Base-by-base conservation (phyloP, 2,797 vertebrate genomes). In the Danionella dracula region DNA sequence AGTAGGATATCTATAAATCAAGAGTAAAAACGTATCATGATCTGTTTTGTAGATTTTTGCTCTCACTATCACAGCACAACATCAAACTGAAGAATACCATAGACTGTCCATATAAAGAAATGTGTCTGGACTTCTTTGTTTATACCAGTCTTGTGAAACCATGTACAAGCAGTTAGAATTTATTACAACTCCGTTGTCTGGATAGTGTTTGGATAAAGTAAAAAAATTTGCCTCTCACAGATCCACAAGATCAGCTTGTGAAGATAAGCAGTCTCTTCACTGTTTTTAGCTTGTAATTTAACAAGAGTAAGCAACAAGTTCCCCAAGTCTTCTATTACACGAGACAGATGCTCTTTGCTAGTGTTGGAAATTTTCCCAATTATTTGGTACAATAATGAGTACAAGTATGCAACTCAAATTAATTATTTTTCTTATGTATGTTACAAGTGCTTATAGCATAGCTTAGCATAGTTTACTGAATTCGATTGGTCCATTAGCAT, bases 171-270 rank as follows among this genome's bases (percentile, higher is more conserved):
- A 37, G 19, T 15, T 29, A 45, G 54, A 34, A 5, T 12, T 11
- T 27, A 27, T 55, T 50, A 46, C 42, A 56, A 20, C 31, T 13
- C 4, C 19, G 17, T 29, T 66, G 51, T 38, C 51, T 66, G 41
- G 51, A 27, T 46, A 56, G 38, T 66, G 41, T 66, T 35, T 38
- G 42, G 13, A 48, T 20, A 48, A 46, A 37, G 19, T 2, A 20
- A 44, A 21, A 17, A 8, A 34, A n/a, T 64, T 54, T 23, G 29
- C 49, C 61, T 21, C 49, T 9, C 50, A 54, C 61, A 44, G 19
- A 53, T 54, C 32, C 40, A n/a, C n/a, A 27, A 54, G 37, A 53
- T 53, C 46, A 21, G 27, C 48, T 21, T 21, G 4, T 21, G 48
- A 17, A 13, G 2, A 53, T 17, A 44, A 11, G 10, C 27, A 50